phyloP scores from a whole-genome alignment of 2,888 invertebrate genomes.

The Pandemis heparana region DNA sequence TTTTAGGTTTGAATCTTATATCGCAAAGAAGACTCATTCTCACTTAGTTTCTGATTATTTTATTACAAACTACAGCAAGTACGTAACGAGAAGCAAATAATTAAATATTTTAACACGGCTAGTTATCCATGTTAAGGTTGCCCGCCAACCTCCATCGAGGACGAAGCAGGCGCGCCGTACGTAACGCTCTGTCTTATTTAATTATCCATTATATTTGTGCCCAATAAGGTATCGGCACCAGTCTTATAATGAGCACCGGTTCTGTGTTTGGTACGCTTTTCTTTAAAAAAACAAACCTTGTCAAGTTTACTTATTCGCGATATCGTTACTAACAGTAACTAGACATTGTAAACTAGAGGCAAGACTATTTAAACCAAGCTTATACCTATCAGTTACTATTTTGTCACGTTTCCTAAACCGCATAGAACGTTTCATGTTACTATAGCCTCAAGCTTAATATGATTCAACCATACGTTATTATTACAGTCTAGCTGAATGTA shows the following conservation, averaged over 20 bases:
- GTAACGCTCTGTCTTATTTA: conserved; percentile 16
- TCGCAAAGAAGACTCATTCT: not conserved
- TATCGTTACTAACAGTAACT: not conserved
- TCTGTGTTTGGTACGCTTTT: not conserved
- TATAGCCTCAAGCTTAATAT: not conserved
- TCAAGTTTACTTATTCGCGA: not conserved
- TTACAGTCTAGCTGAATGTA: not conserved
- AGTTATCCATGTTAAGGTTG: conserved; percentile 40
- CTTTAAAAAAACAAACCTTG: not conserved
- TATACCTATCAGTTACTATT: not conserved
- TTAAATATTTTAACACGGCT: conserved; percentile 39
- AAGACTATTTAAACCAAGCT: not conserved
- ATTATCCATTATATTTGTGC: conserved; percentile 23
- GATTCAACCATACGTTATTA: not conserved
- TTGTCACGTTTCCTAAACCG: not conserved
- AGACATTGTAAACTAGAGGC: not conserved
- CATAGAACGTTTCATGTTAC: not conserved
- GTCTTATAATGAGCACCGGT: not conserved
- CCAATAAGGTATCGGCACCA: conserved; percentile 14
- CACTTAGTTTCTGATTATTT: not conserved
- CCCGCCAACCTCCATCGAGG: conserved; percentile 34
- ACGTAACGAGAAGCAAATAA: conserved; percentile 25
- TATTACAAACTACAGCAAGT: not conserved
- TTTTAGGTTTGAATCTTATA: too few species aligned
- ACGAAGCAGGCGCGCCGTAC: conserved; percentile 12